phyloP scores from a whole-genome alignment of 1,140 invertebrate genomes.

The Ceratina calcarata region DNA sequence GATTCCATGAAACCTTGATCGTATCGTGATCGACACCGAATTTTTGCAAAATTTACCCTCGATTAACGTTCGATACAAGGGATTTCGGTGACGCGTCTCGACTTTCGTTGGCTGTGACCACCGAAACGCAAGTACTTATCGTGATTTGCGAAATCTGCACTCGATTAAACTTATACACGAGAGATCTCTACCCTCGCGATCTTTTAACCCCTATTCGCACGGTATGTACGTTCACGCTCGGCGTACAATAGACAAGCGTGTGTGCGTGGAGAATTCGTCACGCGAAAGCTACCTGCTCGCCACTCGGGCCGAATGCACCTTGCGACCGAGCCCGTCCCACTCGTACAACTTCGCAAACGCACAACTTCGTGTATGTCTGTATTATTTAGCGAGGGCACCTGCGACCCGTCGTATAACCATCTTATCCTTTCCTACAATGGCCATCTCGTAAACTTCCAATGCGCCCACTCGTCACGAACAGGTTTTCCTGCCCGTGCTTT shows the following conservation, averaged over 20 bases:
- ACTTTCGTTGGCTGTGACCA: too few species aligned
- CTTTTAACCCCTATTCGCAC: too few species aligned
- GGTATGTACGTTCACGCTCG: neutral
- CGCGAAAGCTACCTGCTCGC: neutral
- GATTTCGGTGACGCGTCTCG: too few species aligned
- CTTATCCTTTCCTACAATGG: conserved; percentile 47
- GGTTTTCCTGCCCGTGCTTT: conserved; percentile 50
- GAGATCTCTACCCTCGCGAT: too few species aligned
- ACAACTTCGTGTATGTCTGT: conserved; percentile 28
- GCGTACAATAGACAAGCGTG: neutral
- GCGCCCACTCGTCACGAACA: conserved; percentile 66
- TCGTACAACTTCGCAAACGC: conserved; percentile 27
- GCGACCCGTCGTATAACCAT: conserved; percentile 46
- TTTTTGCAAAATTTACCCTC: neutral
- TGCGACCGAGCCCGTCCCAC: conserved; percentile 21
- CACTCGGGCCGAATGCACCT: conserved; percentile 7
- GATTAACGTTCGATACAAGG: too few species aligned
- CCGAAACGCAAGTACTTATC: too few species aligned
- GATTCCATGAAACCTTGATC: neutral
- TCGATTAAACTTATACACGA: too few species aligned
- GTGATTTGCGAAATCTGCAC: too few species aligned
- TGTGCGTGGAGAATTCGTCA: conserved; percentile 12
- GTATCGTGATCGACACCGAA: neutral
- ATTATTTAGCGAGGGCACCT: conserved; percentile 59
- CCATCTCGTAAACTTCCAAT: conserved; percentile 63